A percentile compares a stretch with the other conserved stretches of the same genome.
phyloP scores from a whole-genome alignment of 2,797 vertebrate species.

The Echiichthys vipera region DNA sequence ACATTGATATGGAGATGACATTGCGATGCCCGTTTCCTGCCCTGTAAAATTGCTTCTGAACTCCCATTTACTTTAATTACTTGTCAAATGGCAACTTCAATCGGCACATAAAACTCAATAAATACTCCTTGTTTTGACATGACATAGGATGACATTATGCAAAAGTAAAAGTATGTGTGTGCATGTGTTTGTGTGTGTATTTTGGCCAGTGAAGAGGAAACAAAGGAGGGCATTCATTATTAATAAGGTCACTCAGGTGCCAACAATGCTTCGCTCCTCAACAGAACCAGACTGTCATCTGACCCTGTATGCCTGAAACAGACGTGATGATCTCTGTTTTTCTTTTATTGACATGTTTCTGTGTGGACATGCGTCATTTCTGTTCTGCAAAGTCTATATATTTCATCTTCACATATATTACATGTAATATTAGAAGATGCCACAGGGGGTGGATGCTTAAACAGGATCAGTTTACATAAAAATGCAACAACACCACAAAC shows the following conservation, averaged over 20 bases:
- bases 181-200: conserved; percentile 37
- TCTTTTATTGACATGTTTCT: conserved; percentile 4
- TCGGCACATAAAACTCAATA: conserved; percentile 58
- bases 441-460: neutral
- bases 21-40: conserved; percentile 38
- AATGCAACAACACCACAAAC: neutral
- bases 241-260: conserved; percentile 72
- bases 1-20: conserved; percentile 36
- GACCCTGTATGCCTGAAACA: conserved; percentile 49
- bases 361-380: conserved; percentile 1
- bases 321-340: conserved; percentile 32
- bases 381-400: neutral
- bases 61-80: conserved; percentile 39
- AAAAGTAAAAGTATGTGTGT: conserved; percentile 38
- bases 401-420: neutral
- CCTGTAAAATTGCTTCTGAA: conserved; percentile 58
- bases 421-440: conserved; percentile 3
- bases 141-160: conserved; percentile 40
- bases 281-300: conserved; percentile 57
- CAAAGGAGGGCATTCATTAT: conserved; percentile 71
- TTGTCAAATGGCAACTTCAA: conserved; percentile 63
- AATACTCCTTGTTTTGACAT: conserved; percentile 25
- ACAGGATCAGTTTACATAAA: conserved; percentile 5
- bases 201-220: conserved; percentile 64
- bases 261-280: conserved; percentile 53